phyloP scores from a whole-genome alignment of 1,140 invertebrate species.

The Macrotrachela quadricornifera region DNA sequence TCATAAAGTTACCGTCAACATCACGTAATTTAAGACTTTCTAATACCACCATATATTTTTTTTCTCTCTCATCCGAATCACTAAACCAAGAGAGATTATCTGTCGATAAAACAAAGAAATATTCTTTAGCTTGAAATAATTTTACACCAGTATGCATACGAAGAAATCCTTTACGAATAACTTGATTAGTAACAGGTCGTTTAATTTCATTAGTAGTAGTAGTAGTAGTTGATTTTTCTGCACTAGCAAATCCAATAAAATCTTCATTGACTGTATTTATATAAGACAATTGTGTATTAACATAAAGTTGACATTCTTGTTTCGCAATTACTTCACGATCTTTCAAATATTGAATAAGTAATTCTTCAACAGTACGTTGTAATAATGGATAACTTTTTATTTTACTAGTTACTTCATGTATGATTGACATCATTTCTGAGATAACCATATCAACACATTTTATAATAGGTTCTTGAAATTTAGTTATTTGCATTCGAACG shows the following conservation, averaged over 20 bases:
- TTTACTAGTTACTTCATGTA: constrained; percentile 74
- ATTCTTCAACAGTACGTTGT: constrained; percentile 88
- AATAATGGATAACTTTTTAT: constrained; percentile 78
- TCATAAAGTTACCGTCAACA: constrained; percentile 75
- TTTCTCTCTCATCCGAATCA: constrained; percentile 96
- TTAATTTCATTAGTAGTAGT: too few relatives aligned
- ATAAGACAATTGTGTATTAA: constrained; percentile 91
- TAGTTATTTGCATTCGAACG: constrained; percentile 89
- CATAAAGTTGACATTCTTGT: constrained; percentile 71
- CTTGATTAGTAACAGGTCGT: too few relatives aligned
- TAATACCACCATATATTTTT: constrained; percentile 95
- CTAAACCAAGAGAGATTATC: constrained; percentile 98
- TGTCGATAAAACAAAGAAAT: constrained; percentile 98
- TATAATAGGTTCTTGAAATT: constrained; percentile 82
- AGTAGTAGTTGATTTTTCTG: too few relatives aligned
- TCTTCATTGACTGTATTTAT: constrained; percentile 99
- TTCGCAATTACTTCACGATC: constrained; percentile 84
- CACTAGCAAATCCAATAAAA: constrained; percentile 53
- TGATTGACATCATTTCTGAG: constrained; percentile 69
- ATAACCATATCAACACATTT: constrained; percentile 97
- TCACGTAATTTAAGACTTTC: constrained; percentile 89
- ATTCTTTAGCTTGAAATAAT: constrained; percentile 51
- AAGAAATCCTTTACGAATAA: constrained; percentile 71
- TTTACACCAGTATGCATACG: constrained; percentile 26
- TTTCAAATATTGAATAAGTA: constrained; percentile 74